These are phyloP conservation scores for Archilochus colubris DNA, from an alignment of 2,113 vertebrate genomes.

Conservation along the genomic window DNA sequence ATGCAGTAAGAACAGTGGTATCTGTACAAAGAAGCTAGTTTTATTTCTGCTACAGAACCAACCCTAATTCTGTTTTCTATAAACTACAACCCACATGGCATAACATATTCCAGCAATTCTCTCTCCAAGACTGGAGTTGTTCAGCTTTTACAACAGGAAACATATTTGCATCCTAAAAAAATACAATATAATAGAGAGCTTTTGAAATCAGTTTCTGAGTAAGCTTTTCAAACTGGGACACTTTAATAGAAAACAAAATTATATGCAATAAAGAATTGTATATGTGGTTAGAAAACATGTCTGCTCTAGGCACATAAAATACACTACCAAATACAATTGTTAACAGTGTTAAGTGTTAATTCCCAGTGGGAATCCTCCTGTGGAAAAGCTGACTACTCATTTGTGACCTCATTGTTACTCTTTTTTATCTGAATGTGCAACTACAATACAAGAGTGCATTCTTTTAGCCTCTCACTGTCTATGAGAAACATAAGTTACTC, in stretches of 20 bases:
- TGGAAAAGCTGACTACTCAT: background rate
- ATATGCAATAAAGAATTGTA: background rate
- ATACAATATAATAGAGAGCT: background rate
- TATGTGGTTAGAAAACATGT: background rate
- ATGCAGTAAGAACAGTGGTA: background rate
- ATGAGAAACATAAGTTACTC: background rate
- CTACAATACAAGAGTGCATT: background rate
- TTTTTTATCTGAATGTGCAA: background rate
- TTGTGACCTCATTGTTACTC: background rate
- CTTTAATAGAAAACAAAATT: background rate
- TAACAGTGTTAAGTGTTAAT: background rate
- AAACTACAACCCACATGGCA: background rate
- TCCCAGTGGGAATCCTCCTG: background rate
- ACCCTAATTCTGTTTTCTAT: background rate
- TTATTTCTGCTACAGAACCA: background rate
- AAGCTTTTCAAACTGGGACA: background rate
- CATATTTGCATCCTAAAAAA: background rate
- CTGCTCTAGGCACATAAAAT: background rate
- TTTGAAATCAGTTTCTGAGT: background rate
- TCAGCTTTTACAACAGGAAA: accelerated
- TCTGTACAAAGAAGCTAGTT: background rate
- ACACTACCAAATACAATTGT: background rate
- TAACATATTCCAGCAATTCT: background rate
- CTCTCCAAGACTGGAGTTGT: background rate
- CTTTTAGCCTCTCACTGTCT: background rate